Percentiles rank a stretch among this genome's conserved stretches.
These are phyloP conservation scores for Protophormia terraenovae DNA, from an alignment of 2,888 invertebrate genomes.

Conservation along the genomic window DNA sequence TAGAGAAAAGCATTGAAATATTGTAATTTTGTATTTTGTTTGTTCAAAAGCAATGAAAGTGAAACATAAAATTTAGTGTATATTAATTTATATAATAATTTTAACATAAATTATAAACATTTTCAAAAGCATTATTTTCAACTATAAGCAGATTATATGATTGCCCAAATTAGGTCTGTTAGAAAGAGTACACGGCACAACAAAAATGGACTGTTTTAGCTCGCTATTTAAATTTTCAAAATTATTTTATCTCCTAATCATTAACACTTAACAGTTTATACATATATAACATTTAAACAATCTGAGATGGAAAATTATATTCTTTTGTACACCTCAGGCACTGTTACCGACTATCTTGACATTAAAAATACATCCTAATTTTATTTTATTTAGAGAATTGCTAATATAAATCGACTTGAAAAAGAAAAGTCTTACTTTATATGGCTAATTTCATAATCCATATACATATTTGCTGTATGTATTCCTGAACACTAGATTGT, in stretches of 20 bases:
- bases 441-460: no score
- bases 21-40: slow-evolving; percentile 49
- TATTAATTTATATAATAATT: slow-evolving; percentile 13
- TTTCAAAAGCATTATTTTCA: background rate
- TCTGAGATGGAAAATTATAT: no score
- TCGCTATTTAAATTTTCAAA: background rate
- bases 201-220: background rate
- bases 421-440: no score
- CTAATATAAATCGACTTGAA: no score
- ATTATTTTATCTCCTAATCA: background rate
- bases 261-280: no score
- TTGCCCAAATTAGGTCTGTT: slow-evolving; percentile 5
- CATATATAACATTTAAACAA: no score
- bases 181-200: background rate
- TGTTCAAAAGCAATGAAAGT: slow-evolving; percentile 39
- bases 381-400: no score
- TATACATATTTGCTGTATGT: no score
- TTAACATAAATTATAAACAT: background rate
- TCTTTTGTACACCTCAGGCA: no score
- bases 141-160: background rate
- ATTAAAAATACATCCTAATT: no score
- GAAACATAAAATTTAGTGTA: slow-evolving; percentile 44
- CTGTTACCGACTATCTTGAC: no score
- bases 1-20: slow-evolving; percentile 71
- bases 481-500: no score